A percentile compares a stretch with the other conserved stretches of the same genome.
Conservation (phyloP, 2,888 invertebrate genomes). For the Diaperis boleti region DNA sequence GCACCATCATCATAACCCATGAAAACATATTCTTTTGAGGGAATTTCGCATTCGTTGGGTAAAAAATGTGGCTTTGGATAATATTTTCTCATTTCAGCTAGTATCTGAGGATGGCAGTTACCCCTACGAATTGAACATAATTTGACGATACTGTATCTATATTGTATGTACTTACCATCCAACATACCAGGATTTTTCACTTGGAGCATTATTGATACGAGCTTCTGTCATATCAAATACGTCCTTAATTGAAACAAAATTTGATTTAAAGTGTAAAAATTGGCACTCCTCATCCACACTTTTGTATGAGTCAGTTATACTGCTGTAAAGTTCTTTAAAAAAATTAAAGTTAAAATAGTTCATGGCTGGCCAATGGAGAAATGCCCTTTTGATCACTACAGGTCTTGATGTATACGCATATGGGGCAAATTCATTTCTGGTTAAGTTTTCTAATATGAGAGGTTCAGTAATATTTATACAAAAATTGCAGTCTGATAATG, state of each 20-base stretch:
- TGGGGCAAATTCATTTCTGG: slow-evolving; percentile 75
- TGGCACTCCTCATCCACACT: slow-evolving; percentile 85
- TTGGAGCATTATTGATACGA: slow-evolving; percentile 73
- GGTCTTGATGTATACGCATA: slow-evolving; percentile 86
- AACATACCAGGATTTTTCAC: slow-evolving; percentile 86
- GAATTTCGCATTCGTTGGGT: slow-evolving; percentile 89
- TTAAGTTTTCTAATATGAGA: slow-evolving; percentile 76
- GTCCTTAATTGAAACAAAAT: slow-evolving; percentile 80
- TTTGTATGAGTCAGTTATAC: slow-evolving; percentile 77
- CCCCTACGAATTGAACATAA: slow-evolving; percentile 72
- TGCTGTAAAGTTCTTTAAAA: slow-evolving; percentile 78
- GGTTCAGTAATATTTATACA: slow-evolving; percentile 79
- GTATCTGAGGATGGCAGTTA: slow-evolving; percentile 87
- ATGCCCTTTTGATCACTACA: slow-evolving; percentile 82
- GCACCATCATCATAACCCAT: slow-evolving; percentile 93
- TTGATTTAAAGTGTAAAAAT: slow-evolving; percentile 87
- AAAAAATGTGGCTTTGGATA: slow-evolving; percentile 88
- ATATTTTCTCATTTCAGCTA: slow-evolving; percentile 78
- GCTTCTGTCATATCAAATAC: slow-evolving; percentile 81
- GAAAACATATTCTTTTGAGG: slow-evolving; percentile 90
- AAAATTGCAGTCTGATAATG: slow-evolving; percentile 84
- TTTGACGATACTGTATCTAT: slow-evolving; percentile 11
- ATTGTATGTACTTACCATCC: slow-evolving; percentile 79
- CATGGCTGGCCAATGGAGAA: slow-evolving; percentile 82
- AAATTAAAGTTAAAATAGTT: slow-evolving; percentile 75